phyloP scores from a whole-genome alignment of 2,113 vertebrate species.

The Paraplagusia blochii region DNA sequence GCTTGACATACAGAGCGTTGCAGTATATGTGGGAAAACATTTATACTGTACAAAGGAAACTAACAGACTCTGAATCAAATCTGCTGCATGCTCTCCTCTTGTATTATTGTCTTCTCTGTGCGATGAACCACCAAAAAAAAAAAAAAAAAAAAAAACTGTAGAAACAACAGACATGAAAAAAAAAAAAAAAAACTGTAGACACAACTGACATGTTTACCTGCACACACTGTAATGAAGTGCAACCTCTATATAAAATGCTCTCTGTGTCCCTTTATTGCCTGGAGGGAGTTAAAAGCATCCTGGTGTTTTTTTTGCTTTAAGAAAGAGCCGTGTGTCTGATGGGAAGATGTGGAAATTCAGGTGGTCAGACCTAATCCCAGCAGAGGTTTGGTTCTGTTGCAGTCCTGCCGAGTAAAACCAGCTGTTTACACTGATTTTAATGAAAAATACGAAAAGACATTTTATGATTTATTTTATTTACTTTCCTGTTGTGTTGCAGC shows the following conservation, averaged over 20 bases:
- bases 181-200: conserved; percentile 37
- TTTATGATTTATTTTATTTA: conserved; percentile 37
- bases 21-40: conserved; percentile 18
- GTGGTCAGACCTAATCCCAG: conserved; percentile 49
- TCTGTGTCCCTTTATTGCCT: conserved; percentile 61
- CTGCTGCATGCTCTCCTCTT: conserved; percentile 43
- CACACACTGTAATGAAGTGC: conserved; percentile 65
- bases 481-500: no score
- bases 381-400: no score
- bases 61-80: conserved; percentile 50
- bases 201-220: conserved; percentile 51
- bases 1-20: conserved; percentile 14
- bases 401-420: conserved; percentile 36
- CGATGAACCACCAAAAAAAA: no score
- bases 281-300: conserved; percentile 58
- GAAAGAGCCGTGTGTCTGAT: conserved; percentile 42
- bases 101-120: conserved; percentile 37
- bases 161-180: conserved; percentile 45
- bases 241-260: conserved; percentile 63
- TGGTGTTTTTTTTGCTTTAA: conserved; percentile 46
- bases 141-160: no score
- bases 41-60: conserved; percentile 42
- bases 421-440: conserved; percentile 49
- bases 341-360: conserved; percentile 28
- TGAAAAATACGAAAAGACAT: conserved; percentile 46